Evolutionary conservation across 23 tunicate genomes (phyloP).

Genomic region (Pegea sp.): DNA sequence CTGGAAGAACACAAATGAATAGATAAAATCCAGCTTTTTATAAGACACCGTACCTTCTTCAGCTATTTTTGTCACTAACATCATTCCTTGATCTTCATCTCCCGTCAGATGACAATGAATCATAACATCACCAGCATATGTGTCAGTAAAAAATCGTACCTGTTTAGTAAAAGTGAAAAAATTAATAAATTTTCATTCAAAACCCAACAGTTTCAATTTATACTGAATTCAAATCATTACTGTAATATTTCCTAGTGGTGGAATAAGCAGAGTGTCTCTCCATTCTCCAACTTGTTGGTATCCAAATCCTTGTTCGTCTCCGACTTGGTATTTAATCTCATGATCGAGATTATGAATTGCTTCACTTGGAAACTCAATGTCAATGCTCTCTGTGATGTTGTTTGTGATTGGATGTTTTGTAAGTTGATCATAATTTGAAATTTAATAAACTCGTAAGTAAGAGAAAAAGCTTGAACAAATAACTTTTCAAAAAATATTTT

Average conservation of each 20-base stretch:
- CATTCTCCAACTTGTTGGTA: conserved; percentile 9
- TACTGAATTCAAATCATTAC: not conserved
- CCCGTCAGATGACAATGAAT: conserved; percentile 4
- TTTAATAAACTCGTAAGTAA: not conserved
- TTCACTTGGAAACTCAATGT: conserved; percentile 1
- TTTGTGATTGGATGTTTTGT: not conserved
- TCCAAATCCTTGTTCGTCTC: not conserved
- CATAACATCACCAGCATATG: conserved; percentile 1
- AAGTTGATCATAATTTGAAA: too few species aligned
- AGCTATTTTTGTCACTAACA: conserved; percentile 2
- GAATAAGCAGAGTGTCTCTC: conserved; percentile 6
- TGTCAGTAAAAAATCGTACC: conserved; percentile 4
- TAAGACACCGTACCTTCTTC: not conserved
- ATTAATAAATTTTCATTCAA: not conserved
- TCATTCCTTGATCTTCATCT: conserved; percentile 9
- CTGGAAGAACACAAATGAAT: not conserved
- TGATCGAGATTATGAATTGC: not conserved
- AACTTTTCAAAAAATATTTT: not conserved
- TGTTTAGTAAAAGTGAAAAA: not conserved
- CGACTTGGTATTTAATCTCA: not conserved
- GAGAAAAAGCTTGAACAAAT: not conserved
- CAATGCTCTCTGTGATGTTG: not conserved
- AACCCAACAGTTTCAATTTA: not conserved
- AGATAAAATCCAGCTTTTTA: not conserved
- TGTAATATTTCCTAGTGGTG: conserved; percentile 5